These are phyloP conservation scores for Pitta sordida DNA, from an alignment of 2,113 vertebrate species.

Conservation along the genomic window DNA sequence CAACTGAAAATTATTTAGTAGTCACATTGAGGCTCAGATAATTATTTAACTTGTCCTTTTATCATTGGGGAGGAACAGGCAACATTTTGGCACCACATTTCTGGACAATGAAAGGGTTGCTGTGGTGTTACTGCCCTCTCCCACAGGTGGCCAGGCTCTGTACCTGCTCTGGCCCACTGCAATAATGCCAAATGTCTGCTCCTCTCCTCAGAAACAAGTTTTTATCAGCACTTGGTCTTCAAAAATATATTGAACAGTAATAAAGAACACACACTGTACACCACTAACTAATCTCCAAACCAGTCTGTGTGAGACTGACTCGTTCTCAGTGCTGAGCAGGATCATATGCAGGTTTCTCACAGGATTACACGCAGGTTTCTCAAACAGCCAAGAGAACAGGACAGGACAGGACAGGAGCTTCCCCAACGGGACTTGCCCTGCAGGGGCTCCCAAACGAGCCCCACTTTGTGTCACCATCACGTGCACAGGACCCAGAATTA, in stretches of 20 bases:
- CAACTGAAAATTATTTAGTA: slow-evolving; percentile 25
- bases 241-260: neutral
- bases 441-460: neutral
- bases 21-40: neutral
- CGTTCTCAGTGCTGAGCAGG: neutral
- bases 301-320: neutral
- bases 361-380: too few relatives aligned
- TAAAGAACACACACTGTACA: neutral
- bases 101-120: neutral
- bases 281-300: neutral
- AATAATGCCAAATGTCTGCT: neutral
- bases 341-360: neutral
- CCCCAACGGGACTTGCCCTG: neutral
- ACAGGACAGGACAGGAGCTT: neutral
- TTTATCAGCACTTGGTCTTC: neutral
- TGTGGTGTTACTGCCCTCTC: neutral
- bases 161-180: neutral
- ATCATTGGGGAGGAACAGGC: neutral
- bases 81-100: neutral
- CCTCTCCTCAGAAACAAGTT: neutral
- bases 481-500: neutral
- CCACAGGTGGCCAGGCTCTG: neutral
- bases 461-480: neutral
- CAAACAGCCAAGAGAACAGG: neutral
- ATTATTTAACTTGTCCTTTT: slow-evolving; percentile 27